Base-by-base conservation (phyloP, 2,113 vertebrate genomes). In the Calonectris borealis region DNA sequence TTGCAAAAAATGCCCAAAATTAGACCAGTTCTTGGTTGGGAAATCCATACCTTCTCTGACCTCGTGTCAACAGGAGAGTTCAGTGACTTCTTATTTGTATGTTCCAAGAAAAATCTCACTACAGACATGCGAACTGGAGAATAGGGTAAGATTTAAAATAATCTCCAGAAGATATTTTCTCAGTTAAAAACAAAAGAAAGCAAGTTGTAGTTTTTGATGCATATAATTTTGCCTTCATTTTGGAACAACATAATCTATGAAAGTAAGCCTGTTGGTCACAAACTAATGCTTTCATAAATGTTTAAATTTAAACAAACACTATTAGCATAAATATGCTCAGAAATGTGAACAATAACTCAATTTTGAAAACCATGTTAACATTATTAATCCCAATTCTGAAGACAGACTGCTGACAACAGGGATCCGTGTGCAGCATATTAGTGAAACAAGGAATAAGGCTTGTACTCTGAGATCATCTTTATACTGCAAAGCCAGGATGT, bases 351-450 rank as follows among this genome's bases (percentile, higher is more conserved):
- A 79, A 18, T 54, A 92, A 54, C 49, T 83, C 79, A 65, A 20
- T 75, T 93, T 92, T 52, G 34, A 60, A 48, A 71, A 92, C 19
- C 16, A 25, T 0, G 0, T 79, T 88, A 83, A 57, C 27, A 17
- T 76, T 79, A 79, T 89, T 91, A 89, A 87, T 95, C 65, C 93
- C 78, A 95, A 76, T 61, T 40, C 81, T 25, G 44, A 83, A 51
- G 72, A 75, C 64, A 84, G 77, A 54, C 65, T 93, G 57, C 90
- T 95, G 86, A 81, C 92, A 91, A 29, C 62, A 44, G 73, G 84
- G 36, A 55, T 93, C 54, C 0, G 0, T 84, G 88, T 71, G 65
- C 34, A 88, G 83, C 75, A 19, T 64, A 64, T 89, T 65, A 91
- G 70, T 80, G 84, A 79, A 89, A 72, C 38, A 78, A 88, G 80